Evolutionary conservation across 2,113 vertebrate genomes (phyloP).

Genomic region (Cyphomyrus discorhynchus): DNA sequence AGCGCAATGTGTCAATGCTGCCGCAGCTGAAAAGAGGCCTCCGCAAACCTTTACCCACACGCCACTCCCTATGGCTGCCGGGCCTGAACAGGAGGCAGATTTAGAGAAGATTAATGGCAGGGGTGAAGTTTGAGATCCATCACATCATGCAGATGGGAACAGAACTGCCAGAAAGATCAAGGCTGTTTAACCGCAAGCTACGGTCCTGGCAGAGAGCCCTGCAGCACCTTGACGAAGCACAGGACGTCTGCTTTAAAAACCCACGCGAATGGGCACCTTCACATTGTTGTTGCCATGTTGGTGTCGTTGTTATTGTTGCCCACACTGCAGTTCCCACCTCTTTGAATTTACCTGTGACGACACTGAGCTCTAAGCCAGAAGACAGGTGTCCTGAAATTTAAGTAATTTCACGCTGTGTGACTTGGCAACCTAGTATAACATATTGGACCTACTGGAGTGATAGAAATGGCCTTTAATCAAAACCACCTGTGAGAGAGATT

Average conservation of each 20-base stretch:
- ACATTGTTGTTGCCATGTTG: background rate
- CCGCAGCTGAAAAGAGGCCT: slow-evolving; percentile 2
- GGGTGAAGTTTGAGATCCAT: slow-evolving; percentile 10
- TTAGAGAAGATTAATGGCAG: slow-evolving; percentile 19
- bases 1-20: slow-evolving; percentile 21
- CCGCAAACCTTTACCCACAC: slow-evolving; percentile 16
- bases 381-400: slow-evolving; percentile 8
- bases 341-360: slow-evolving; percentile 1
- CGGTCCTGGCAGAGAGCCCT: background rate
- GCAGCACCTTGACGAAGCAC: background rate
- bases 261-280: background rate
- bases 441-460: background rate
- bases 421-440: background rate
- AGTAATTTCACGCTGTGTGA: slow-evolving; percentile 6
- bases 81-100: slow-evolving; percentile 1
- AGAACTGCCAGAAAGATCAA: slow-evolving; percentile 18
- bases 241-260: background rate
- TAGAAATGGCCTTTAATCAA: slow-evolving; percentile 1
- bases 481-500: background rate
- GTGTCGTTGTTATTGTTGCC: background rate
- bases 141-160: slow-evolving; percentile 13
- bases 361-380: slow-evolving; percentile 1
- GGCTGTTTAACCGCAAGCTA: background rate
- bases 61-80: slow-evolving; percentile 9
- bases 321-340: background rate